Base-by-base conservation (phyloP, 1,140 invertebrate species). In the Apis florea region DNA sequence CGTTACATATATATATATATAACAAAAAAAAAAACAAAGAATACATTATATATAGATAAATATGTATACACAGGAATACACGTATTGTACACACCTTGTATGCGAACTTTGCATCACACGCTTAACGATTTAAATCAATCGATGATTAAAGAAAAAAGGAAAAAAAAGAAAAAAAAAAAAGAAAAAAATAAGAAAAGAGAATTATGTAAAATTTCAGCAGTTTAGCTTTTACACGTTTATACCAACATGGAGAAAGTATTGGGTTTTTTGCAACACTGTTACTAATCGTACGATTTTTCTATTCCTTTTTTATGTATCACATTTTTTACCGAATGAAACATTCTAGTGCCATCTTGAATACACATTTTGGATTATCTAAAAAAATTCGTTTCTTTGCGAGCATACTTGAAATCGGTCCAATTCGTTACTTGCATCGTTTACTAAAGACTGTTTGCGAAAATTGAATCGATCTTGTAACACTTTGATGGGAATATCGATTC, bases 191-290 rank as follows among this genome's bases (percentile, higher is more conserved):
- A 26, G 26, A 15, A 8, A 59, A 8, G 56, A 67, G 11, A 49
- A 67, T 67, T 67, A 81, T n/a, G 21, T 72, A 54, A 75, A 40
- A 75, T 75, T 75, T 47, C 53, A 58, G 26, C 61, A 70, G 26
- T 86, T 82, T 83, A 85, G 72, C 84, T 76, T 83, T 68, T 73
- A 79, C 75, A 83, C 85, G 73, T 83, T 85, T 83, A 80, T 84
- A 83, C 74, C 71, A 72, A 78, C 17, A 31, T 66, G 53, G 24
- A 71, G 72, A 77, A 79, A 53, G 71, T 70, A 85, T 81, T 84
- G 72, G 73, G 73, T 86, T 88, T 70, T 58, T 84, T 77, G 82
- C 82, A 21, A 78, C 66, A 74, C 75, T n/a, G 74, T 70, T 74
- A 83, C 58, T 72, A 82, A 72, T 80, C 82, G 72, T 78, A 71